Conservation (phyloP, 1,140 invertebrate species). For the Drosophila ogumai region DNA sequence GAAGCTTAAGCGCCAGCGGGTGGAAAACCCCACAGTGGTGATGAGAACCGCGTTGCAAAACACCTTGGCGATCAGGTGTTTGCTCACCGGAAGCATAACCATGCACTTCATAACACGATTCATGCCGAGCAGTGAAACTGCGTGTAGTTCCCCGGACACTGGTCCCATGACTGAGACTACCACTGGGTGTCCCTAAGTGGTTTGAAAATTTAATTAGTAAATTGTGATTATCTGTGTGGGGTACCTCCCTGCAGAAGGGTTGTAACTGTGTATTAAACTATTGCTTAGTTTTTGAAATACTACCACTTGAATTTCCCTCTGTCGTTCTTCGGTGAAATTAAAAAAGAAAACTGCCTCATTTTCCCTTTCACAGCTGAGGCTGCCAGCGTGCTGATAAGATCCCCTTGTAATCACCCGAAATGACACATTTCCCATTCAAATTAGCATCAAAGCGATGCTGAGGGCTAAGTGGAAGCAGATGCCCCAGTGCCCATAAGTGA, state of each 20-base stretch:
- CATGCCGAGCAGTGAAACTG: constrained; percentile 40
- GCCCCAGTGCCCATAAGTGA: constrained; percentile 45
- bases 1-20: constrained; percentile 36
- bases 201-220: constrained; percentile 25
- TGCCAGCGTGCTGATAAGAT: constrained; percentile 63
- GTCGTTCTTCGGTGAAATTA: not conserved
- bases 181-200: no score
- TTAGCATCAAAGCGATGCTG: constrained; percentile 76
- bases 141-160: constrained; percentile 42
- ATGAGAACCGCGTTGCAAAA: constrained; percentile 12
- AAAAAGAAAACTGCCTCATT: constrained; percentile 10
- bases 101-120: constrained; percentile 41
- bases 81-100: constrained; percentile 33
- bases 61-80: constrained; percentile 20
- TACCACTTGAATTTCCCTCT: not conserved
- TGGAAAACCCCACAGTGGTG: not conserved
- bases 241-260: not conserved
- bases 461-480: constrained; percentile 55
- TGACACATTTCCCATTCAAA: constrained; percentile 79
- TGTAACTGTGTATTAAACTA: not conserved
- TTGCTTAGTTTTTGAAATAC: no score
- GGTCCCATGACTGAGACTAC: constrained; percentile 52
- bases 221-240: constrained; percentile 19
- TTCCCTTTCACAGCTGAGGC: constrained; percentile 11
- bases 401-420: constrained; percentile 67